Evolutionary conservation across 1,140 invertebrate genomes (phyloP).

Genomic region (Pentalonia nigronervosa): DNA sequence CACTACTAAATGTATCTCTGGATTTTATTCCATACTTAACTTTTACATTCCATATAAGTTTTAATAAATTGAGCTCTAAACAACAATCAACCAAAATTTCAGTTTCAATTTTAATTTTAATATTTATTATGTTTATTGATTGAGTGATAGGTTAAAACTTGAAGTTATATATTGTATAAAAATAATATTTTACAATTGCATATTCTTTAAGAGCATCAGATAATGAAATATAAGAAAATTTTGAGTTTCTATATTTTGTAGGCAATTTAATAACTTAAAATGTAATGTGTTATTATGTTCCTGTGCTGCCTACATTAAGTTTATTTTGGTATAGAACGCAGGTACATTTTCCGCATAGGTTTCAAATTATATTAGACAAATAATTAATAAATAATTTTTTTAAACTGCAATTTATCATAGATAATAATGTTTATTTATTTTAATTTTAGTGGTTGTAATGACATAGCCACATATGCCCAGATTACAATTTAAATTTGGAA

Average conservation of each 20-base stretch:
- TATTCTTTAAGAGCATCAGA: too few species aligned
- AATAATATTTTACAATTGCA: not conserved
- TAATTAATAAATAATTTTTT: not conserved
- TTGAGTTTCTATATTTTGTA: not conserved
- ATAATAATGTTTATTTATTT: not conserved
- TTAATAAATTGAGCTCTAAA: not conserved
- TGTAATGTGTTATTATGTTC: not conserved
- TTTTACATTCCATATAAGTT: not conserved
- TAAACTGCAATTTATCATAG: not conserved
- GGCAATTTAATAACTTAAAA: not conserved
- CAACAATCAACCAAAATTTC: not conserved
- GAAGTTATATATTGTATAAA: not conserved
- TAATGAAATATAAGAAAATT: not conserved
- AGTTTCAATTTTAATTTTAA: not conserved
- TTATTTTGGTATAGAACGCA: not conserved
- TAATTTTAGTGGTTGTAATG: too few species aligned
- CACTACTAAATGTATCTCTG: not conserved
- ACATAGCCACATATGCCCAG: too few species aligned
- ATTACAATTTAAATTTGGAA: too few species aligned
- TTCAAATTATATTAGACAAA: not conserved
- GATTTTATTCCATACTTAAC: not conserved
- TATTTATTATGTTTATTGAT: not conserved
- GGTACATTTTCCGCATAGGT: not conserved
- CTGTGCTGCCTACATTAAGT: not conserved
- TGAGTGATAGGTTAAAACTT: not conserved